Evolutionary conservation across 64 coral and sea anemone genomes (phyloP).

Genomic region (Dendronephthya gigantea): DNA sequence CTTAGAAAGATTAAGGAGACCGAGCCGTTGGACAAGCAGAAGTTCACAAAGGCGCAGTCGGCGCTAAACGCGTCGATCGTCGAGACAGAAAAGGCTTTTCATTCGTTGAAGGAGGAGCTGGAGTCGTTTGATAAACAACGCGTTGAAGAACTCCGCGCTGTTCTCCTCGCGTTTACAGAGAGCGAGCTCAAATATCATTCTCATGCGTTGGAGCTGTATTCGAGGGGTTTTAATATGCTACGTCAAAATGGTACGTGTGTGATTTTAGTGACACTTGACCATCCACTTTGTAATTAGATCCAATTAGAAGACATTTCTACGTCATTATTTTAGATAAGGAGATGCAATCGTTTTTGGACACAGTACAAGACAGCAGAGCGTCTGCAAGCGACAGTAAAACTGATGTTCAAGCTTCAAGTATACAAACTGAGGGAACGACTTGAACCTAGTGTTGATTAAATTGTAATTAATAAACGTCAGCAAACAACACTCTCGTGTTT

Average conservation of each 20-base stretch:
- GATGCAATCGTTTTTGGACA: too few relatives aligned
- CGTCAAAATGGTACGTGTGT: neutral
- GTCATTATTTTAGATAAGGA: too few relatives aligned
- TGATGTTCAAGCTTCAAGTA: too few relatives aligned
- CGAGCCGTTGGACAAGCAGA: neutral
- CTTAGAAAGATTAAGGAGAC: constrained; percentile 6
- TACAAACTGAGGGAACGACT: too few relatives aligned
- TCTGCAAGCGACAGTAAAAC: too few relatives aligned
- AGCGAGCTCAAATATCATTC: constrained; percentile 5
- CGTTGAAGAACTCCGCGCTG: neutral
- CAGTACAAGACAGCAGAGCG: too few relatives aligned
- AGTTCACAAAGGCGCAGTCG: neutral
- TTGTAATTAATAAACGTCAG: too few relatives aligned
- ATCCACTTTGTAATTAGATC: too few relatives aligned
- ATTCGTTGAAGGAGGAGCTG: neutral
- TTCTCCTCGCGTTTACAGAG: neutral
- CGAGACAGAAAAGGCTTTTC: neutral
- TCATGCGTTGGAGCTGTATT: neutral
- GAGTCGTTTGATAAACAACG: constrained; percentile 7
- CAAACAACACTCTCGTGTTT: too few relatives aligned
- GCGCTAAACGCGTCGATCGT: neutral
- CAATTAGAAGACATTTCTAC: too few relatives aligned
- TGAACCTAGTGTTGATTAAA: too few relatives aligned
- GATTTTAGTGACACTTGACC: too few relatives aligned
- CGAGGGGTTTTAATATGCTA: neutral